Evolutionary conservation across 2,113 vertebrate species (phyloP), one percentile per base, ranked within the genome.

Genomic region (Lophochroa leadbeateri): DNA sequence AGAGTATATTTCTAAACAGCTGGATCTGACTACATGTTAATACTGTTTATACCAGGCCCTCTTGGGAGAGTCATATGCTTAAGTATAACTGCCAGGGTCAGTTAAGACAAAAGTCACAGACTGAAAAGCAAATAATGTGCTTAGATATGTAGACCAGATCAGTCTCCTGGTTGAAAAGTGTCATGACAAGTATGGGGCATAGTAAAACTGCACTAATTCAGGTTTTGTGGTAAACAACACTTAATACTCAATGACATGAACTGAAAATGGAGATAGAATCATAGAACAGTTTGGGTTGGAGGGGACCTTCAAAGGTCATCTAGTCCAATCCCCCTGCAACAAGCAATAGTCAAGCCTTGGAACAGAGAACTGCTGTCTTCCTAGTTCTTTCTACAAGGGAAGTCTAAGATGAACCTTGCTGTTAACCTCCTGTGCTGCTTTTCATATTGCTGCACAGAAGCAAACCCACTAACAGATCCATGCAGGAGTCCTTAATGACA

Each of bases 401-500:
- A 61, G 5, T 2, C 2, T 5, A 49, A 12, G 35, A 88, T 1
- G 7, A 70, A 80, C 7, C 21, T 18, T 20, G 21, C 43, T 64
- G 50, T n/a, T 61, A 57, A 16, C 17, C 2, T 67, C 37, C 37
- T 0, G 0, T 37, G 13, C 16, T 64, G 39, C 16, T 65, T 83
- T 86, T 71, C 39, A 12, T 35, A 24, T 11, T 55, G 10, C 33
- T 60, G 12, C 44, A 41, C 35, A 77, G 46, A 77, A 80, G 16
- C 58, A 53, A 75, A 93, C 13, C 16, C 44, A 60, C 10, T 24
- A 69, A 78, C 31, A 81, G 87, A 55, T 33, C 55, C 39, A 10
- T 1, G 1, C 2, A 13, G 58, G 37, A 16, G 3, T 17, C 49
- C 25, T 21, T 60, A 20, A 72, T 2, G 1, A 68, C 31, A 1